Evolutionary conservation across 2,113 vertebrate genomes (phyloP).

Genomic region (Deroptyus accipitrinus): DNA sequence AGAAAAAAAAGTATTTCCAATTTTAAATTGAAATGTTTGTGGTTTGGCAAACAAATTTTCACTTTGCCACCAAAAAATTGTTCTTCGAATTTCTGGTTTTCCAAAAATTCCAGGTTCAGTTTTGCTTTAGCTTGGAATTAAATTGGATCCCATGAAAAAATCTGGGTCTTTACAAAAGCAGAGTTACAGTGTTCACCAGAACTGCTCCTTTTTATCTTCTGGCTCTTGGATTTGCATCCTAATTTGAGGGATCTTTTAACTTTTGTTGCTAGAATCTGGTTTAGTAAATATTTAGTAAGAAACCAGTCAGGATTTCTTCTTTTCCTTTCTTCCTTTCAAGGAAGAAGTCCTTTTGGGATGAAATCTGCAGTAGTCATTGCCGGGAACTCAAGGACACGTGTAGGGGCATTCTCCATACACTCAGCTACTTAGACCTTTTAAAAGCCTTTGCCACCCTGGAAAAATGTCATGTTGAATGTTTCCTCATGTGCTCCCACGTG

Average conservation of each 20-base stretch:
- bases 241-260: neutral
- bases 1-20: neutral
- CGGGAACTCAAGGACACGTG: neutral
- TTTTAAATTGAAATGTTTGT: conserved; percentile 1
- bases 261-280: conserved; percentile 6
- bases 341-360: neutral
- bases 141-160: neutral
- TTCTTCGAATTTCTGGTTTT: neutral
- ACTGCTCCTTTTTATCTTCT: neutral
- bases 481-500: neutral
- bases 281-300: conserved; percentile 38
- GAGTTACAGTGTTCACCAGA: neutral
- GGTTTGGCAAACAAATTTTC: conserved; percentile 1
- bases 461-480: neutral
- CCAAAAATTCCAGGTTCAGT: neutral
- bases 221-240: neutral
- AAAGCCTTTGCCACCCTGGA: neutral
- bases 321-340: conserved; percentile 1
- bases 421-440: neutral
- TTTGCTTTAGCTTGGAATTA: neutral
- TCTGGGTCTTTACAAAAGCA: neutral
- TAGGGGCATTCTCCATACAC: neutral
- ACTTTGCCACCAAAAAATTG: neutral
- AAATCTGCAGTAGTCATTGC: neutral
- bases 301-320: neutral